Evolutionary conservation across 2,113 vertebrate species (phyloP).

Genomic region (Stegostoma tigrinum): DNA sequence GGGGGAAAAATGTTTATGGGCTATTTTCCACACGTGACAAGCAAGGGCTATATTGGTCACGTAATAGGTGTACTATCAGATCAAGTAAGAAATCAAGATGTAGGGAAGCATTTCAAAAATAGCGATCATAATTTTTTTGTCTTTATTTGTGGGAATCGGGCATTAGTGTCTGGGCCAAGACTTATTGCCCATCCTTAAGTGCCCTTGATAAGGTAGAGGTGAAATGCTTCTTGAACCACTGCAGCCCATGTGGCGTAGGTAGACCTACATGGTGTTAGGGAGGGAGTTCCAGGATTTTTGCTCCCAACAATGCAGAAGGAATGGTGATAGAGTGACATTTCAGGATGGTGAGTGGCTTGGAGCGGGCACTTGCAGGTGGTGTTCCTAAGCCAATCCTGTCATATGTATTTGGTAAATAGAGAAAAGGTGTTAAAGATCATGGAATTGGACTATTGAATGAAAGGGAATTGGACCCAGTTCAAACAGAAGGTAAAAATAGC

Average conservation of each 20-base stretch:
- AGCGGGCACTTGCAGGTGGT: no score
- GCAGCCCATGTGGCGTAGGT: no score
- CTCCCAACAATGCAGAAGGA: no score
- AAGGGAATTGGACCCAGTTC: neutral
- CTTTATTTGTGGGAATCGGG: no score
- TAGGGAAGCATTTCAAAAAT: neutral
- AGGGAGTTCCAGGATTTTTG: no score
- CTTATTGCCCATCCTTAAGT: no score
- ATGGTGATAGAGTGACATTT: no score
- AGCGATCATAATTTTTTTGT: neutral
- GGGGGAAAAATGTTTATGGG: neutral
- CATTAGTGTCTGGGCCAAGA: no score
- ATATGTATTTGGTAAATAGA: neutral
- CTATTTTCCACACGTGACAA: neutral
- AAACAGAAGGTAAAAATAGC: neutral
- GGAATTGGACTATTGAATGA: neutral
- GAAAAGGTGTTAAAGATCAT: neutral
- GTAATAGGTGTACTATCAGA: neutral
- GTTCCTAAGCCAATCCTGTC: neutral
- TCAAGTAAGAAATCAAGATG: neutral
- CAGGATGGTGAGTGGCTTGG: no score
- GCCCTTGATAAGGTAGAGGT: no score
- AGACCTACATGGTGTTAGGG: no score
- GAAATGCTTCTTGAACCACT: no score
- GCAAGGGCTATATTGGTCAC: neutral